Evolutionary conservation across 2,797 vertebrate species (phyloP), one percentile per base, ranked within the genome.

Genomic region (Alectoris magna): DNA sequence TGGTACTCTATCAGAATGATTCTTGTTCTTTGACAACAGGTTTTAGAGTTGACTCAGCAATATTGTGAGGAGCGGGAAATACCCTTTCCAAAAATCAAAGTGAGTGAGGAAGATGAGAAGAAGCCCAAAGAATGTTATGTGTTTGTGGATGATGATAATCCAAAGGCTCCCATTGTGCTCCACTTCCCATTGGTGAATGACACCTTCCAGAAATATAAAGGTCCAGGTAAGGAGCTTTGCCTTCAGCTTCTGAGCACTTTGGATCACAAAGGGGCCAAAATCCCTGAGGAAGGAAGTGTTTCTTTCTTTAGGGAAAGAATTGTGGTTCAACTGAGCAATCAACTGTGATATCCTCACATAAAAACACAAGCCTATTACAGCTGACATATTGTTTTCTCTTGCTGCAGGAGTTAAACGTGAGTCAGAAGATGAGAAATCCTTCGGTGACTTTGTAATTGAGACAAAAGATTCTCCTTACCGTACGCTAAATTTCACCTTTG

Each of bases 171-270:
- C 48, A 79, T 98, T 14, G 96, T 98, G 22, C 76, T 98, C 18
- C 98, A 98, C 84, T 98, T 98, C 63, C 98, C 98, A 4, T 85
- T 98, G 31, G 97, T 98, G 88, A 98, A 98, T 93, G 86, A 94
- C 31, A 98, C 97, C 29, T 98, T 98, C 56, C 95, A 90, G 63
- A 97, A 96, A 78, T 94, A 97, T 93, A 97, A 96, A 94, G 91
- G 97, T 87, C 98, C 98, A 90, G 98, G 98, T 98, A 93, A 96
- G 77, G 10, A 18, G 39, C 14, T 73, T 63, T 41, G 7, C 6
- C 43, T 93, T 70, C 27, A 58, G 6, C 36, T 92, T 88, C 27
- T 11, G 56, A 38, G 14, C 9, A 27, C 51, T 86, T 85, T 75
- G 64, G n/a, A 43, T 59, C 46, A 26, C 59, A 71, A 80, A 70